Base-by-base conservation (phyloP, 2,888 invertebrate genomes). In the Ptycholaimellus sp. region DNA sequence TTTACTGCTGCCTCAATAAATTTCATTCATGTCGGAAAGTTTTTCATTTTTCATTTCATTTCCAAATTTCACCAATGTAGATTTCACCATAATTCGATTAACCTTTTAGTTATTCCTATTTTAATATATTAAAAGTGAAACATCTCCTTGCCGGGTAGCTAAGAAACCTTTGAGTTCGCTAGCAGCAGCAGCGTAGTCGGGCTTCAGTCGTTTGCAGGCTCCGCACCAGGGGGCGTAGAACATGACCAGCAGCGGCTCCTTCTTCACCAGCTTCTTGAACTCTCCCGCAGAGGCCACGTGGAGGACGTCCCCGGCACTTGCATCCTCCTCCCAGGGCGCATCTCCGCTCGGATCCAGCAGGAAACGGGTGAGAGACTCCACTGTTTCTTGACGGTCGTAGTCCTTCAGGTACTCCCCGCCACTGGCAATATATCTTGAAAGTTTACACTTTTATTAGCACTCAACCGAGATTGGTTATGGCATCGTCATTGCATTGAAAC, bases 211-310 rank as follows among this genome's bases (percentile, higher is more conserved):
- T 56, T 81, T 82, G 59, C 82, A 83, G 56, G 73, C 81, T 1
- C 81, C 79, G 62, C 82, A 83, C 83, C 63, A 82, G 0, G 82
- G 81, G 0, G 81, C 81, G 60, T 82, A 82, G 56, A 82, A 82
- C 79, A 82, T 78, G 9, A 79, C 68, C 62, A 82, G 59, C 18
- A 76, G 67, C 9, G 61, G 76, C 46, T 70, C 69, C 29, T 65
- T 63, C 47, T 76, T 23, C 7, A 23, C 7, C 25, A 9, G 25
- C 13, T 13, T 23, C 7, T 13, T 6, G 7, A 23, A 23, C 25
- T 6, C 25, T 13, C 6, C 25, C 13, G 7, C 25, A 23, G 25
- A 9, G 25, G 6, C 25, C 33, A 83, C 64, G 54, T 83, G 82
- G 31, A 72, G 57, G 2, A 83, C 72, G 62, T 78, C 73, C 19